Percentiles rank a stretch among this genome's conserved stretches.
Conservation (phyloP, 2,113 vertebrate genomes). For the Dryoscopus gambensis region DNA sequence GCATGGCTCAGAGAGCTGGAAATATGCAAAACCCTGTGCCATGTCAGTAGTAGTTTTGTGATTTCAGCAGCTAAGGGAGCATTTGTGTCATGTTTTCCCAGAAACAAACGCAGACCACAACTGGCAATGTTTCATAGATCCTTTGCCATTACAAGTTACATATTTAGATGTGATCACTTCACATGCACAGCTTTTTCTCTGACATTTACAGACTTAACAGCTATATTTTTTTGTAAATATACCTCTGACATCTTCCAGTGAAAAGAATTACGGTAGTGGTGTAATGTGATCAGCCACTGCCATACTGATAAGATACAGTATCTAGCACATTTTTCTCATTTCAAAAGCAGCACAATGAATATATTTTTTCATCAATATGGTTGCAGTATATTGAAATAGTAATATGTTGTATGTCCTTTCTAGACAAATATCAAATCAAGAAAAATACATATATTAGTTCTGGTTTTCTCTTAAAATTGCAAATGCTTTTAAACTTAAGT, state of each 20-base stretch:
- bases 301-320: background rate
- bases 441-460: background rate
- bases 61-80: background rate
- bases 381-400: background rate
- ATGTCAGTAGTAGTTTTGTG: background rate
- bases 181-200: background rate
- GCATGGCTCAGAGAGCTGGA: background rate
- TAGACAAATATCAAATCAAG: background rate
- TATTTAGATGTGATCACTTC: background rate
- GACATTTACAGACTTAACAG: background rate
- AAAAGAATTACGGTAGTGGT: background rate
- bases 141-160: accelerated
- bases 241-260: background rate
- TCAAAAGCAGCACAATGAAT: background rate
- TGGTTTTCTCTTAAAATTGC: background rate
- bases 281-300: background rate
- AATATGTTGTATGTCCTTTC: background rate
- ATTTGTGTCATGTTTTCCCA: background rate
- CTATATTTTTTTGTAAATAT: background rate
- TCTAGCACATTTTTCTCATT: background rate
- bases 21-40: background rate
- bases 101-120: background rate
- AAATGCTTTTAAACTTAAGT: background rate
- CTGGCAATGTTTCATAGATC: background rate
- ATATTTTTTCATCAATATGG: background rate